A percentile compares a stretch with the other conserved stretches of the same genome.
Evolutionary conservation across 2,888 invertebrate species (phyloP).

Genomic region (Leucophenga montana): DNA sequence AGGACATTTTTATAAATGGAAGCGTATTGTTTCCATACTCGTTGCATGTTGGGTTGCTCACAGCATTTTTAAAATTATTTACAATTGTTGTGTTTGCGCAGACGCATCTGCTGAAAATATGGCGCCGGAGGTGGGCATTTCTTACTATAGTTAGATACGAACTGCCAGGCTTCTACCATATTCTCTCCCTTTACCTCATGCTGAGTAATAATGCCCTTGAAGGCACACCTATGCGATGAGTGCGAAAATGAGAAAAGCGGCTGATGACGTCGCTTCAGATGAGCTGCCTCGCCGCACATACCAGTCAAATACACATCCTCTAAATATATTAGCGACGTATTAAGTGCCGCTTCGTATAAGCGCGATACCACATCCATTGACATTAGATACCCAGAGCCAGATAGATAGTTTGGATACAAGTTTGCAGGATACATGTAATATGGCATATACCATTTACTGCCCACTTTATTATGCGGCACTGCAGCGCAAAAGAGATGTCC

Average conservation of each 20-base stretch:
- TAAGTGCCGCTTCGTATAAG: conserved; percentile 80
- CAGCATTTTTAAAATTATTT: conserved; percentile 33
- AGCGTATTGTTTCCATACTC: not conserved
- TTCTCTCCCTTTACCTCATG: conserved; percentile 75
- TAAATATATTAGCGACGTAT: conserved; percentile 82
- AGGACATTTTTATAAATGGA: too few relatives aligned
- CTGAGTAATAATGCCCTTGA: conserved; percentile 75
- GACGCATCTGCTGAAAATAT: conserved; percentile 64
- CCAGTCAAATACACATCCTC: conserved; percentile 89
- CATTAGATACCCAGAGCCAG: conserved; percentile 87
- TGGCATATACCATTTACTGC: conserved; percentile 89
- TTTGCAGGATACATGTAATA: conserved; percentile 83
- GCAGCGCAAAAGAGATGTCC: conserved; percentile 87
- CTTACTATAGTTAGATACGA: conserved; percentile 66
- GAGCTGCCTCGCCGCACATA: conserved; percentile 78
- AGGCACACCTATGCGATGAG: conserved; percentile 74
- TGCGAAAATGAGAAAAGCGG: conserved; percentile 76
- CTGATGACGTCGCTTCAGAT: conserved; percentile 78
- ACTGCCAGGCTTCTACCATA: conserved; percentile 73
- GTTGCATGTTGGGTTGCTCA: not conserved
- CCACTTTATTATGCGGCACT: conserved; percentile 81
- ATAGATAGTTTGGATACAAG: conserved; percentile 85
- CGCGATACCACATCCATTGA: conserved; percentile 79
- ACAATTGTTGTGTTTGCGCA: conserved; percentile 50
- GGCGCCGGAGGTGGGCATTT: conserved; percentile 68